phyloP scores from a whole-genome alignment of 2,888 invertebrate genomes.

The Erannis defoliaria region DNA sequence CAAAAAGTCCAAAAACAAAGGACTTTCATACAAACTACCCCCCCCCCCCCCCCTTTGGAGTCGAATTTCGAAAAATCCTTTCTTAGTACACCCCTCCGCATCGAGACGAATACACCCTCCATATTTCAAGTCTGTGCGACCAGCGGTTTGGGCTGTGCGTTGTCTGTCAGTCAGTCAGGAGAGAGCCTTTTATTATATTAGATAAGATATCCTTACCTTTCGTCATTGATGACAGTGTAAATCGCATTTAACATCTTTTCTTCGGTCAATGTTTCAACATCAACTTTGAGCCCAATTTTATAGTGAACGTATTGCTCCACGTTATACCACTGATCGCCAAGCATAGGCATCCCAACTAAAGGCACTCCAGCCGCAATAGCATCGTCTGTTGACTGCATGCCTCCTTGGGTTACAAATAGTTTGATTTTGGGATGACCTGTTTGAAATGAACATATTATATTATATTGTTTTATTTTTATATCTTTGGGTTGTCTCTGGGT shows the following conservation, averaged over 20 bases:
- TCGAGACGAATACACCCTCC: too few species aligned
- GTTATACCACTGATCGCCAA: conserved; percentile 71
- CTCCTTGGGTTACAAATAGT: conserved; percentile 77
- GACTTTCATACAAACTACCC: too few species aligned
- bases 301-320: conserved; percentile 55
- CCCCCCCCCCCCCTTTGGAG: too few species aligned
- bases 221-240: conserved; percentile 42
- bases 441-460: background rate
- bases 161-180: too few species aligned
- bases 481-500: too few species aligned
- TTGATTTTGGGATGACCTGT: conserved; percentile 75
- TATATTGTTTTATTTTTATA: too few species aligned
- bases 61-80: too few species aligned
- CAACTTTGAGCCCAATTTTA: conserved; percentile 61
- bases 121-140: too few species aligned
- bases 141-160: too few species aligned
- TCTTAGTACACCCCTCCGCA: too few species aligned
- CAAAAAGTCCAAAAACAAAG: too few species aligned
- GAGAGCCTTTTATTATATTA: too few species aligned
- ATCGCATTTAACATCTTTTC: conserved; percentile 50
- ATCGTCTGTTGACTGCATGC: conserved; percentile 75
- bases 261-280: conserved; percentile 56
- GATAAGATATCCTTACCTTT: conserved; percentile 34
- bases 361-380: conserved; percentile 70
- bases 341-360: conserved; percentile 69